Conservation (phyloP, 2,113 vertebrate species). For the Calidris pygmaea region DNA sequence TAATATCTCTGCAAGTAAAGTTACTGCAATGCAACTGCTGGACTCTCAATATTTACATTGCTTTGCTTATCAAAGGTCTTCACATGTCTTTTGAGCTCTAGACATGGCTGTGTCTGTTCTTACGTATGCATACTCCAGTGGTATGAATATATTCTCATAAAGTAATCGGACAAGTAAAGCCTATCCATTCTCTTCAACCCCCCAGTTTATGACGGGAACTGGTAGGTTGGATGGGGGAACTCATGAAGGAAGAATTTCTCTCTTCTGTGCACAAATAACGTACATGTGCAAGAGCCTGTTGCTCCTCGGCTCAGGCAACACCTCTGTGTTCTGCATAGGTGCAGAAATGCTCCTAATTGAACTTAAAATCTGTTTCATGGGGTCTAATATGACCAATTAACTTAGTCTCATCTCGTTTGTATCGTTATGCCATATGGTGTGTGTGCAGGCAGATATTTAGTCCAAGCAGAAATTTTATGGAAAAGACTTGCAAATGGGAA, state of each 20-base stretch:
- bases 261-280: background rate
- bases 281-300: background rate
- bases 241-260: background rate
- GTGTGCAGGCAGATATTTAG: background rate
- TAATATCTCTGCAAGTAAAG: conserved; percentile 39
- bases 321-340: background rate
- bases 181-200: background rate
- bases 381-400: conserved; percentile 60
- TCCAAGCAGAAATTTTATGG: background rate
- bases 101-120: background rate
- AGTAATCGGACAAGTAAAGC: background rate
- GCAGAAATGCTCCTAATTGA: conserved; percentile 51
- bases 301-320: background rate
- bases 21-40: background rate
- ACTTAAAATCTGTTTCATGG: conserved; percentile 57
- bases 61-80: background rate
- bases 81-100: conserved; percentile 9
- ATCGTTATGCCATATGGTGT: background rate
- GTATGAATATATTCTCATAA: background rate
- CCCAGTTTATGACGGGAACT: background rate
- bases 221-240: background rate
- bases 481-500: background rate
- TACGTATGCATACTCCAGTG: background rate
- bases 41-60: background rate
- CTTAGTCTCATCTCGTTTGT: background rate